phyloP scores from a whole-genome alignment of 2,888 invertebrate species.

The Phengaris arion region DNA sequence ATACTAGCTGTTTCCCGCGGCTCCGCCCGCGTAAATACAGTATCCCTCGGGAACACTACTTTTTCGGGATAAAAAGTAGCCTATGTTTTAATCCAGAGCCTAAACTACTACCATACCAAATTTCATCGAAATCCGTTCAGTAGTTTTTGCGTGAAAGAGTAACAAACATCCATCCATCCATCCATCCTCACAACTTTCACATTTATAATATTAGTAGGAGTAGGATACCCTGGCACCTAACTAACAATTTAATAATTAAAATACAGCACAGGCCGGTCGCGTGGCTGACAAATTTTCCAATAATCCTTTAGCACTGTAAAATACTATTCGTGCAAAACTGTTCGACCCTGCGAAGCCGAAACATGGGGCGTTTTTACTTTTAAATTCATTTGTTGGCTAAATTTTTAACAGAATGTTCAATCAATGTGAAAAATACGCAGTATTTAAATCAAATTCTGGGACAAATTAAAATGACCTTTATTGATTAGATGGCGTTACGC shows the following conservation, averaged over 20 bases:
- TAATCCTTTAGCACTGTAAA: conserved; percentile 52
- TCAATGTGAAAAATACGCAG: conserved; percentile 26
- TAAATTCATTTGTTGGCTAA: conserved; percentile 39
- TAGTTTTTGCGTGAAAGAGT: no score
- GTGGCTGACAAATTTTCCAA: conserved; percentile 52
- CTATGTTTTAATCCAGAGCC: no score
- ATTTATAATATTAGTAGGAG: no score
- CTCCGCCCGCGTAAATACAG: no score
- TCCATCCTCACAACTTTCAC: no score
- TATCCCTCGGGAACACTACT: no score
- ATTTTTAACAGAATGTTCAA: conserved; percentile 27
- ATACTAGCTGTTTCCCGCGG: not conserved
- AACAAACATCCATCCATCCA: no score
- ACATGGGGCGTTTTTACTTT: conserved; percentile 40
- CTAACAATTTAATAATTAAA: conserved; percentile 46
- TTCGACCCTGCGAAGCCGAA: conserved; percentile 42
- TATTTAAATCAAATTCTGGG: conserved; percentile 19
- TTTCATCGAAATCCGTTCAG: no score
- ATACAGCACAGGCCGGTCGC: conserved; percentile 46
- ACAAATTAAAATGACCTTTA: conserved; percentile 24
- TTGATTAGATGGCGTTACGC: conserved; percentile 19
- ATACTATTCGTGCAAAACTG: conserved; percentile 47
- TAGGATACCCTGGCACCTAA: conserved; percentile 31
- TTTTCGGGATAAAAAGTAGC: no score
- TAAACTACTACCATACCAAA: no score